Conservation (phyloP, 1,140 invertebrate genomes). For the Drosophila varians region DNA sequence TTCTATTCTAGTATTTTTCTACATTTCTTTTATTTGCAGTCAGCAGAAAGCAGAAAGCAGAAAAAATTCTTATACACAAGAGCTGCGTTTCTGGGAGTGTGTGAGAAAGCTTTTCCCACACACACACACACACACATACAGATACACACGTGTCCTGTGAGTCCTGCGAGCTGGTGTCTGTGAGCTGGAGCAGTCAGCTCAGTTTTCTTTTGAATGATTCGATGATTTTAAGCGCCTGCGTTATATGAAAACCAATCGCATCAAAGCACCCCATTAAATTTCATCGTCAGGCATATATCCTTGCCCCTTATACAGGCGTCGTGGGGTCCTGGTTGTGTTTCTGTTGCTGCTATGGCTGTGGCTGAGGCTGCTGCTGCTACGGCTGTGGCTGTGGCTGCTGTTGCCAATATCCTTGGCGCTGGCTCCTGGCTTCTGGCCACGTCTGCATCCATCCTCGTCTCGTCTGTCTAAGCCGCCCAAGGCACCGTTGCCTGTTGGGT, state of each 20-base stretch:
- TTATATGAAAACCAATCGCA: slow-evolving; percentile 84
- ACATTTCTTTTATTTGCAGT: slow-evolving; percentile 74
- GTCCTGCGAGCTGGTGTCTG: slow-evolving; percentile 11
- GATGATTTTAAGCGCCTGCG: slow-evolving; percentile 84
- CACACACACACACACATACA: neutral
- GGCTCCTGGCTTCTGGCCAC: slow-evolving; percentile 33
- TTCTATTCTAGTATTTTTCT: slow-evolving; percentile 54
- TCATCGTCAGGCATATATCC: slow-evolving; percentile 83
- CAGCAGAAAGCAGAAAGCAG: slow-evolving; percentile 72
- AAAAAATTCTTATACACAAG: slow-evolving; percentile 75
- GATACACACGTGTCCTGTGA: neutral
- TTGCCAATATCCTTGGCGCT: slow-evolving; percentile 41
- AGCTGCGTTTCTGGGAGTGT: slow-evolving; percentile 53
- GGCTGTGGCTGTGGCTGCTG: neutral
- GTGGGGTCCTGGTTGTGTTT: slow-evolving; percentile 12
- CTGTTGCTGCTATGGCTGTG: slow-evolving; percentile 42
- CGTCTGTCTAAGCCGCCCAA: slow-evolving; percentile 50
- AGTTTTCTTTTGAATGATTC: slow-evolving; percentile 84
- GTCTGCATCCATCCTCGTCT: slow-evolving; percentile 51
- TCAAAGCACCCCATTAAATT: slow-evolving; percentile 84
- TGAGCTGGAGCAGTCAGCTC: slow-evolving; percentile 73
- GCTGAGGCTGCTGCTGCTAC: slow-evolving; percentile 52
- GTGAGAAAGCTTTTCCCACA: slow-evolving; percentile 33
- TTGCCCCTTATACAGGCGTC: slow-evolving; percentile 44
- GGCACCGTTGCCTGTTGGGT: slow-evolving; percentile 28